phyloP scores from a whole-genome alignment of 2,113 vertebrate species.

The Canis aureus region DNA sequence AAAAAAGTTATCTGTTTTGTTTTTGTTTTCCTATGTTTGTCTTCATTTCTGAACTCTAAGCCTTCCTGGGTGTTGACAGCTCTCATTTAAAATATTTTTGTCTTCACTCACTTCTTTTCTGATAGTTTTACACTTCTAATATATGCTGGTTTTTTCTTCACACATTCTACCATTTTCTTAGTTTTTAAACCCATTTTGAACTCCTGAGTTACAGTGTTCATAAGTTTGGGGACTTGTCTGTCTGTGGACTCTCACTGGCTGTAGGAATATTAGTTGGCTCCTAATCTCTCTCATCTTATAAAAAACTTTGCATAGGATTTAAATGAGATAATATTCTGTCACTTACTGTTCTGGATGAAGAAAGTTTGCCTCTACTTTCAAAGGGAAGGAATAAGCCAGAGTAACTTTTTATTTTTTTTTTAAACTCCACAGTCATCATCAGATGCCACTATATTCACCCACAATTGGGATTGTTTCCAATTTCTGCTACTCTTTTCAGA shows the following conservation, averaged over 20 bases:
- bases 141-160: not conserved
- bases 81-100: not conserved
- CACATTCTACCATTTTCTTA: not conserved
- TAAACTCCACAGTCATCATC: not conserved
- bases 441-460: not conserved
- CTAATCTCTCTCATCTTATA: not conserved
- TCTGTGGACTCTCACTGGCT: not conserved
- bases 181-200: not conserved
- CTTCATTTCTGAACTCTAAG: not conserved
- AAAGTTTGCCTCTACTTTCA: not conserved
- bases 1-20: not conserved
- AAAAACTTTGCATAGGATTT: not conserved
- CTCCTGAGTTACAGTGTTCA: not conserved
- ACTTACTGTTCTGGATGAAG: not conserved
- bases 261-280: not conserved
- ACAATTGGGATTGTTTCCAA: not conserved
- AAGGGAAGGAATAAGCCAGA: not conserved
- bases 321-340: not conserved
- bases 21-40: not conserved
- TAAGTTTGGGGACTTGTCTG: not conserved
- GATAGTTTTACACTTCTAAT: not conserved
- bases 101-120: not conserved
- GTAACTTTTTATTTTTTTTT: not conserved
- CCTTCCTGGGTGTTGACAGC: not conserved
- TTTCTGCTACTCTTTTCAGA: not conserved